A percentile compares a stretch with the other conserved stretches of the same genome.
phyloP scores from a whole-genome alignment of 2,113 vertebrate genomes.

The Leucosticte australis region DNA sequence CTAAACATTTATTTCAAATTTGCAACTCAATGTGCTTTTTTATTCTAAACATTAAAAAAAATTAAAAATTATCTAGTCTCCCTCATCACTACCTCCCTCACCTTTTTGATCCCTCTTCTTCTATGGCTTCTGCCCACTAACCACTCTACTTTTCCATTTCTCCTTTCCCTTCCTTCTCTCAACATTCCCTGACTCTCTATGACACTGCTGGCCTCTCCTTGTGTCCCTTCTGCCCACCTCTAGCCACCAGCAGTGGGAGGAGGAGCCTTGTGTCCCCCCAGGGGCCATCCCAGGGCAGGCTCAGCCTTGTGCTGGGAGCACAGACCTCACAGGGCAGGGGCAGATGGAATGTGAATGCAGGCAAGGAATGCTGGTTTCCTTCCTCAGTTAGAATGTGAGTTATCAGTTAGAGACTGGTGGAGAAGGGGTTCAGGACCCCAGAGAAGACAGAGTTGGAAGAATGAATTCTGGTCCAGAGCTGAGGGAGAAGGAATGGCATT shows the following conservation, averaged over 20 bases:
- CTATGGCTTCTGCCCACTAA: background rate
- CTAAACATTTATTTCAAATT: background rate
- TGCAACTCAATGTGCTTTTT: background rate
- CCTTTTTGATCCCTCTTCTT: background rate
- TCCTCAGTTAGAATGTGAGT: background rate
- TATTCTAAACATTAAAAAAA: background rate
- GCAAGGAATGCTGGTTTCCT: background rate
- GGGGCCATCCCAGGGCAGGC: background rate
- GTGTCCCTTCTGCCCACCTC: background rate
- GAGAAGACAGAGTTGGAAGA: background rate
- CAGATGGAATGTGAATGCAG: background rate
- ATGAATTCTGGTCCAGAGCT: background rate
- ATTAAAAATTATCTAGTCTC: background rate
- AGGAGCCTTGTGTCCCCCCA: background rate
- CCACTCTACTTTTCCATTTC: background rate
- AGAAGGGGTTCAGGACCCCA: background rate
- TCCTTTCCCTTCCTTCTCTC: background rate
- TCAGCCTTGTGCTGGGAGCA: background rate
- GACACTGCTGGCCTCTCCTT: accelerated
- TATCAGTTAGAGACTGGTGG: background rate
- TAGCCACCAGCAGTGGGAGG: background rate
- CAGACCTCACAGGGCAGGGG: background rate
- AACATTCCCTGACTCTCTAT: background rate
- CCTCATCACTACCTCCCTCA: background rate
- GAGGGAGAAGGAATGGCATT: background rate